These are phyloP conservation scores for Napeogenes sylphis DNA, from an alignment of 2,888 invertebrate species.

Conservation along the genomic window DNA sequence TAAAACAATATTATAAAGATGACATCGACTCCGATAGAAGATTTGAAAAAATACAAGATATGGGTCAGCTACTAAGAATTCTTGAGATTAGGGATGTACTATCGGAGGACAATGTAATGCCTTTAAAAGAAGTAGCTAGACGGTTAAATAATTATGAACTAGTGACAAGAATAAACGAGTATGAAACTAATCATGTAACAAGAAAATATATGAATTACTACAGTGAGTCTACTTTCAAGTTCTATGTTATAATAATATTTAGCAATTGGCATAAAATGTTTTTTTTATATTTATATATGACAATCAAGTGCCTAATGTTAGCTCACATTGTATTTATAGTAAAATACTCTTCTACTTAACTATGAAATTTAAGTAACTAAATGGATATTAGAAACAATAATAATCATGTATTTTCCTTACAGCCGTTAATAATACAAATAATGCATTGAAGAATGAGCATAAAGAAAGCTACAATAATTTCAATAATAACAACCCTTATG, in stretches of 20 bases:
- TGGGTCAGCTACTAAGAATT: constrained; percentile 53
- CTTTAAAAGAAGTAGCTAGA: constrained; percentile 54
- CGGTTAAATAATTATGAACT: constrained; percentile 46
- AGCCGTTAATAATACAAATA: constrained; percentile 35
- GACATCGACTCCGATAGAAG: constrained; percentile 62
- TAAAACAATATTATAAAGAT: constrained; percentile 56
- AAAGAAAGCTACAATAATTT: constrained; percentile 33
- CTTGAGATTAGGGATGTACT: constrained; percentile 60
- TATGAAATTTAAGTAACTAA: too few species aligned
- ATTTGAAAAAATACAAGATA: constrained; percentile 54
- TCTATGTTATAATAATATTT: too few species aligned
- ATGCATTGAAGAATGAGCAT: constrained; percentile 25
- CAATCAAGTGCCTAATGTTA: too few species aligned
- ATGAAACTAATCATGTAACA: constrained; percentile 44
- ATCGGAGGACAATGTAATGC: constrained; percentile 55
- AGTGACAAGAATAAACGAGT: constrained; percentile 45
- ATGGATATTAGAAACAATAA: too few species aligned
- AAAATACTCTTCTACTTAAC: neutral
- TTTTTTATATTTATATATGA: too few species aligned
- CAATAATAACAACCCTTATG: constrained; percentile 37
- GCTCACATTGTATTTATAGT: too few species aligned
- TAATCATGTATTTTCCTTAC: constrained; percentile 25
- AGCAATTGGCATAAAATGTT: too few species aligned
- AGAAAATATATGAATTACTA: constrained; percentile 44
- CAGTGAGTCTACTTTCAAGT: constrained; percentile 40